Evolutionary conservation across 1,140 invertebrate species (phyloP), one percentile per base, ranked within the genome.

Genomic region (Nasonia giraulti): DNA sequence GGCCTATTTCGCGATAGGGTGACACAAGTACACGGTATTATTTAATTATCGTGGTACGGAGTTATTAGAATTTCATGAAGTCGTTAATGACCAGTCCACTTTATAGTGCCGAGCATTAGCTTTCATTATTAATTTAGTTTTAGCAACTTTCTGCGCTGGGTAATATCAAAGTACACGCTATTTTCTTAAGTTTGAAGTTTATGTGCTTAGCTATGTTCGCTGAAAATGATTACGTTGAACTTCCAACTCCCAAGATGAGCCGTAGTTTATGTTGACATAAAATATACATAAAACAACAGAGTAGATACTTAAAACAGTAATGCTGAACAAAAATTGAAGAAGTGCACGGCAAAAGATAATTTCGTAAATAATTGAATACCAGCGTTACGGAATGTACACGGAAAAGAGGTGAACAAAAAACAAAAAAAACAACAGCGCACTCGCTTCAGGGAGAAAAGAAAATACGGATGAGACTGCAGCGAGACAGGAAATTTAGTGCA

Each of bases 401-500:
- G 6, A 62, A 62, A 62, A 7, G 27, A 27, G 27, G 27, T 27
- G 27, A 27, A 27, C 27, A 27, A n/a, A 20, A 62, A 14, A 6
- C 0, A 0, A 62, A 55, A 17, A 17, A 55, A 55, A 20, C 0
- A 17, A 20, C 0, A 17, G 17, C 55, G 55, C 55, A 62, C 55
- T 62, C 55, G 55, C 20, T 14, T 17, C 2, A 50, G 47, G 14
- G 20, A 62, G 55, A 62, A 62, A 62, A 62, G 55, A 62, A 62
- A n/a, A 62, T n/a, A 62, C 55, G 55, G 55, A 62, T 62, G 55
- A 62, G 55, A 62, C 17, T 62, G 20, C 40, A 44, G 40, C 7
- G 75, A 27, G 23, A 47, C 75, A 23, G 62, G 62, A 80, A 69
- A 80, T 80, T 80, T 74, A 74, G 33, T 40, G 73, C 27, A 23